A percentile compares a stretch with the other conserved stretches of the same genome.
These are phyloP conservation scores for Symphodus melops DNA, from an alignment of 2,113 vertebrate genomes.

Conservation along the genomic window DNA sequence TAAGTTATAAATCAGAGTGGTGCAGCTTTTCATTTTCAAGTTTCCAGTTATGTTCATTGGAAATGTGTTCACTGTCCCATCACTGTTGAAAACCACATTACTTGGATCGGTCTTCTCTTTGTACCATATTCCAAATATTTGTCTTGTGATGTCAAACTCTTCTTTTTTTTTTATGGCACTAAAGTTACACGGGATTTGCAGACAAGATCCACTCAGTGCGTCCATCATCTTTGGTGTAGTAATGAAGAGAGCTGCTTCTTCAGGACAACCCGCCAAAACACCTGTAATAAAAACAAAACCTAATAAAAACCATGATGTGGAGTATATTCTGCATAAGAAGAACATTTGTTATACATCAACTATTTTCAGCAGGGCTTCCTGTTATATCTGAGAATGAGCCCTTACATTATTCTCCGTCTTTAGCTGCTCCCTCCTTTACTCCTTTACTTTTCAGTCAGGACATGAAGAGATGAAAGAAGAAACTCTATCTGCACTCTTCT, in stretches of 20 bases:
- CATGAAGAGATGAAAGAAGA: too few species aligned
- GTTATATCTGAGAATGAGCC: too few species aligned
- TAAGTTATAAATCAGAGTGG: slow-evolving; percentile 54
- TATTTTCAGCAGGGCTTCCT: too few species aligned
- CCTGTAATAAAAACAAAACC: too few species aligned
- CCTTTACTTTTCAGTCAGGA: too few species aligned
- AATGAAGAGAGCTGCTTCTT: fast-evolving
- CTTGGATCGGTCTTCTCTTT: fast-evolving
- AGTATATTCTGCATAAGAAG: too few species aligned
- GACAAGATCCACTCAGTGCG: slow-evolving; percentile 62
- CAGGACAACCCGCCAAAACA: fast-evolving
- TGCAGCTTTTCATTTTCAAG: slow-evolving; percentile 57
- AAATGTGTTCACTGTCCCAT: not conserved
- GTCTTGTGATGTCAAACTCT: fast-evolving
- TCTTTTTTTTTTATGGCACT: fast-evolving
- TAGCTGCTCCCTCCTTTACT: too few species aligned
- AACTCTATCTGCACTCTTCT: not conserved
- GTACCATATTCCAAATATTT: slow-evolving; percentile 20
- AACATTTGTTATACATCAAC: too few species aligned
- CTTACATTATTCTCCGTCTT: too few species aligned
- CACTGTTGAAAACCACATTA: slow-evolving; percentile 3
- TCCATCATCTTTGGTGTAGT: slow-evolving; percentile 3
- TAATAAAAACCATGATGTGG: too few species aligned
- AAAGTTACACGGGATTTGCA: slow-evolving; percentile 64
- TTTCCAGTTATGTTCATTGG: slow-evolving; percentile 54